Conservation (phyloP, 2,888 invertebrate genomes). For the Diabrotica balteata region DNA sequence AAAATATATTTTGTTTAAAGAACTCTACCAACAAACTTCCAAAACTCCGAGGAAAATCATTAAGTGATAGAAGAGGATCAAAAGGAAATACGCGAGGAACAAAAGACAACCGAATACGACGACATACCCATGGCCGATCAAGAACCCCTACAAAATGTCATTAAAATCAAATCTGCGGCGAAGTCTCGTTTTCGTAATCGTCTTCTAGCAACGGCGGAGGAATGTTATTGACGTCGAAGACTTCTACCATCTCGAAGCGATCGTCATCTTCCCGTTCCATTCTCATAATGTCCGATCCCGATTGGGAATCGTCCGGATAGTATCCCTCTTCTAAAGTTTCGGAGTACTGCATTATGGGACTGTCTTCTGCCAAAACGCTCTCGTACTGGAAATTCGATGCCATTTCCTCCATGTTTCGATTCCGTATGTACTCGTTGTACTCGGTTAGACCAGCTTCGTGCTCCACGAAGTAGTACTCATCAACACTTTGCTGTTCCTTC, state of each 20-base stretch:
- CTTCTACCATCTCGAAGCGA: constrained; percentile 74
- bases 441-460: constrained; percentile 51
- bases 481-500: constrained; percentile 58
- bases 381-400: constrained; percentile 55
- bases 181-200: constrained; percentile 69
- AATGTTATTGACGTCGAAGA: constrained; percentile 76
- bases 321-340: constrained; percentile 68
- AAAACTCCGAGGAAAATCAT: constrained; percentile 43
- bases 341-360: constrained; percentile 45
- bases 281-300: constrained; percentile 61
- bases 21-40: constrained; percentile 38
- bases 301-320: constrained; percentile 67
- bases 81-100: constrained; percentile 35
- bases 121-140: constrained; percentile 39
- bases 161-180: constrained; percentile 59
- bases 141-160: constrained; percentile 45
- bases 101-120: constrained; percentile 41
- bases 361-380: constrained; percentile 46
- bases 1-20: background rate
- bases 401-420: constrained; percentile 55
- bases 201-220: constrained; percentile 81
- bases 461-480: constrained; percentile 57
- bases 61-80: constrained; percentile 41
- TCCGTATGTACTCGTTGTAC: constrained; percentile 55
- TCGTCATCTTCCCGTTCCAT: constrained; percentile 63